Conservation (phyloP, 1,140 invertebrate species). For the Drosophila insularis region DNA sequence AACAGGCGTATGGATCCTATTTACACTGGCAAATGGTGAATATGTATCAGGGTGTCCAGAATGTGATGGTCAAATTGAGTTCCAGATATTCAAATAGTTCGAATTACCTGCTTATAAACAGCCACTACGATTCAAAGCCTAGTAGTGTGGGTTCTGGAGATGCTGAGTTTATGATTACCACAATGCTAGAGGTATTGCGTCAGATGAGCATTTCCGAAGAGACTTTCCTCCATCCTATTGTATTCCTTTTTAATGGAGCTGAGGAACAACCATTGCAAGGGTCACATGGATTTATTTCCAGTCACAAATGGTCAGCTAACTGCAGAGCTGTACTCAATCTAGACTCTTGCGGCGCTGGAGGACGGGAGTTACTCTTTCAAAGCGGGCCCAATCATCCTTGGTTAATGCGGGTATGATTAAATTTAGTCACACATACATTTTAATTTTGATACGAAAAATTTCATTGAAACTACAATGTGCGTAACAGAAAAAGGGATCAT, state of each 20-base stretch:
- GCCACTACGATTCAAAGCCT: constrained; percentile 95
- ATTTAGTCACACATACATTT: constrained; percentile 32
- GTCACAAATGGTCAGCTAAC: constrained; percentile 87
- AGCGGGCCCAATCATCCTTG: constrained; percentile 95
- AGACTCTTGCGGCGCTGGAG: constrained; percentile 97
- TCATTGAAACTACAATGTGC: too few species aligned
- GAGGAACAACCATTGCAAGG: constrained; percentile 93
- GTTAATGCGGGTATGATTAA: constrained; percentile 88
- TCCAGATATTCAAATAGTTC: constrained; percentile 77
- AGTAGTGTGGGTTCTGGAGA: constrained; percentile 93
- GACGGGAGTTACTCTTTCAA: constrained; percentile 96
- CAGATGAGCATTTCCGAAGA: constrained; percentile 86
- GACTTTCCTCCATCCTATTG: constrained; percentile 87
- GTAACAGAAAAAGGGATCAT: too few species aligned
- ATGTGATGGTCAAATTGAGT: constrained; percentile 90
- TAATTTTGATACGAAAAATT: constrained; percentile 40
- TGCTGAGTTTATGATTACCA: constrained; percentile 87
- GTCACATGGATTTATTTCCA: constrained; percentile 96
- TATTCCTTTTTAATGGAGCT: constrained; percentile 95
- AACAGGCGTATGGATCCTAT: constrained; percentile 88
- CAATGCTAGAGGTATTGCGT: constrained; percentile 94
- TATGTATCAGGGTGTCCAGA: constrained; percentile 88
- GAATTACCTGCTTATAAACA: constrained; percentile 92
- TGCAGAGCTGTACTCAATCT: constrained; percentile 93
- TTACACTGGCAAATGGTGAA: constrained; percentile 90